Evolutionary conservation across 1,140 invertebrate genomes (phyloP).

Genomic region (Planococcus citri): DNA sequence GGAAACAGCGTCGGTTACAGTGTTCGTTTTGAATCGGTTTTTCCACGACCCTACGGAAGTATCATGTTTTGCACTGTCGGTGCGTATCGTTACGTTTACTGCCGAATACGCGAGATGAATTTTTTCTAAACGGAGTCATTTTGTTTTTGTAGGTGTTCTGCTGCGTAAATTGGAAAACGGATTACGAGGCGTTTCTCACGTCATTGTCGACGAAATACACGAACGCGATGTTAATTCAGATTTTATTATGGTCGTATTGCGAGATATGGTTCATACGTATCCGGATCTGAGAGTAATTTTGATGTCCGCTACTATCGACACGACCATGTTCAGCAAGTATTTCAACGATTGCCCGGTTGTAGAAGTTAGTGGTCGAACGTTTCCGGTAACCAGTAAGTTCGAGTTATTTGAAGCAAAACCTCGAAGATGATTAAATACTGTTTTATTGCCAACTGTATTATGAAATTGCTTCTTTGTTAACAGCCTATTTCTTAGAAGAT

Average conservation of each 20-base stretch:
- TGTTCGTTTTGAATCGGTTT: slow-evolving; percentile 77
- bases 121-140: neutral
- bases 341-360: slow-evolving; percentile 77
- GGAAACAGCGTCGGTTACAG: slow-evolving; percentile 78
- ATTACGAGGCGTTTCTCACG: slow-evolving; percentile 74
- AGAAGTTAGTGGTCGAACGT: slow-evolving; percentile 63
- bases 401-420: neutral
- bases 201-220: slow-evolving; percentile 94
- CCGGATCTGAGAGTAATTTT: slow-evolving; percentile 82
- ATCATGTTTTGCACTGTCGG: slow-evolving; percentile 92
- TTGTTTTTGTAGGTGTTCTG: slow-evolving; percentile 50
- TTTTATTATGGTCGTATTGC: slow-evolving; percentile 83
- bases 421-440: neutral
- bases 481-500: slow-evolving; percentile 83
- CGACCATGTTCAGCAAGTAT: slow-evolving; percentile 76
- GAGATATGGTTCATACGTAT: slow-evolving; percentile 83
- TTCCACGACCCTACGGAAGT: slow-evolving; percentile 82
- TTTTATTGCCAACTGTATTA: too few relatives aligned
- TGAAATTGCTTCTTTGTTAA: slow-evolving; percentile 18
- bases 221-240: slow-evolving; percentile 94
- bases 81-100: slow-evolving; percentile 27
- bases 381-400: slow-evolving; percentile 49
- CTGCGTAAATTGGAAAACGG: slow-evolving; percentile 80
- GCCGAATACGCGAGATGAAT: neutral
- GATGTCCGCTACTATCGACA: slow-evolving; percentile 96